phyloP scores from a whole-genome alignment of 2,797 vertebrate genomes.

The Halcyon leucocephala region DNA sequence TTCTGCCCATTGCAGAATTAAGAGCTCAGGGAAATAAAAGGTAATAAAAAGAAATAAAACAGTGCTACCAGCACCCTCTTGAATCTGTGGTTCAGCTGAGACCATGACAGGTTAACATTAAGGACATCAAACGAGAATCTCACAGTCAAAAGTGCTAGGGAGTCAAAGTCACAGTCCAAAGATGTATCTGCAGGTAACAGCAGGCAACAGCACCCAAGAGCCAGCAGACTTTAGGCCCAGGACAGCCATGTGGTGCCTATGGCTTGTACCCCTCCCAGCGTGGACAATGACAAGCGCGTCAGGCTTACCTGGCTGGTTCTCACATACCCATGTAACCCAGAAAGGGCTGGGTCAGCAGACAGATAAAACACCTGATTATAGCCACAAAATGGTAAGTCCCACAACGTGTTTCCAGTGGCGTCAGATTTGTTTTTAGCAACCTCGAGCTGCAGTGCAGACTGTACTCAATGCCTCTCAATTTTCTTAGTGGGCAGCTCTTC shows the following conservation, averaged over 20 bases:
- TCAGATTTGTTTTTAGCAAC: slow-evolving; percentile 16
- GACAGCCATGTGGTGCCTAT: accelerated
- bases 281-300: accelerated
- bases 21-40: background rate
- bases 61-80: background rate
- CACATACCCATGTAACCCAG: background rate
- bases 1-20: background rate
- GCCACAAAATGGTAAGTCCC: background rate
- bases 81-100: background rate
- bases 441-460: background rate
- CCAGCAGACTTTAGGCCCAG: background rate
- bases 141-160: background rate
- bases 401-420: background rate
- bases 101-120: background rate
- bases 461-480: background rate
- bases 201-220: background rate
- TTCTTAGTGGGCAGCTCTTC: slow-evolving; percentile 7
- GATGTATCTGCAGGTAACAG: background rate
- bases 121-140: background rate
- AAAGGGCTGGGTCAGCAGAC: background rate
- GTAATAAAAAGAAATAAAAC: background rate
- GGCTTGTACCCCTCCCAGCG: background rate
- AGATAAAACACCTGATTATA: background rate
- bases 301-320: background rate
- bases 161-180: background rate